phyloP scores from a whole-genome alignment of 2,888 invertebrate genomes.

The Ophion obscuratus region DNA sequence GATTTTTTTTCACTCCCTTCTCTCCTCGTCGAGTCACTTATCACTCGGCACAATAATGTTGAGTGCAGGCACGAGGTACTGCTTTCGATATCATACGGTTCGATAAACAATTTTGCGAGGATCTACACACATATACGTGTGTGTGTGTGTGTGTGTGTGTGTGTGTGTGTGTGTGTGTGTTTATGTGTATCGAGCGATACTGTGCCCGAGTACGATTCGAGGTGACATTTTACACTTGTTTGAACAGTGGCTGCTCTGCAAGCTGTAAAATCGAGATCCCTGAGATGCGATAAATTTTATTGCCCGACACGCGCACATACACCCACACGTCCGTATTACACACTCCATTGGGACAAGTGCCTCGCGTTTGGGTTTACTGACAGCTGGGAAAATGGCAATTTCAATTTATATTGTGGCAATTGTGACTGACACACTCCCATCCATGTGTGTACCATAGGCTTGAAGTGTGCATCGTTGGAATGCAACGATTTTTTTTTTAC shows the following conservation, averaged over 20 bases:
- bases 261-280: conserved; percentile 46
- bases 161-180: background rate
- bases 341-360: background rate
- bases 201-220: conserved; percentile 16
- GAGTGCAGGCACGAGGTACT: conserved; percentile 26
- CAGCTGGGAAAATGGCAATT: background rate
- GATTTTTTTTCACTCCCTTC: conserved; percentile 6
- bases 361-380: background rate
- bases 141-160: background rate
- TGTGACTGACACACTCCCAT: too few relatives aligned
- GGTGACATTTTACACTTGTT: conserved; percentile 50
- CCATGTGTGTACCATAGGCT: too few relatives aligned
- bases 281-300: conserved; percentile 57
- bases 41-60: conserved; percentile 37
- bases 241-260: conserved; percentile 45
- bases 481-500: too few relatives aligned
- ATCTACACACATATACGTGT: background rate
- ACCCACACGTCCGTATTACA: background rate
- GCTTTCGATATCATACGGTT: conserved; percentile 43
- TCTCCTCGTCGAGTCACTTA: conserved; percentile 9
- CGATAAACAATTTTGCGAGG: conserved; percentile 51
- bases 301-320: conserved; percentile 5
- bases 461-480: too few relatives aligned
- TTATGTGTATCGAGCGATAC: conserved; percentile 32
- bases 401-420: background rate